These are phyloP conservation scores for Cottoperca gobio DNA, from an alignment of 2,797 vertebrate genomes.

Conservation along the genomic window DNA sequence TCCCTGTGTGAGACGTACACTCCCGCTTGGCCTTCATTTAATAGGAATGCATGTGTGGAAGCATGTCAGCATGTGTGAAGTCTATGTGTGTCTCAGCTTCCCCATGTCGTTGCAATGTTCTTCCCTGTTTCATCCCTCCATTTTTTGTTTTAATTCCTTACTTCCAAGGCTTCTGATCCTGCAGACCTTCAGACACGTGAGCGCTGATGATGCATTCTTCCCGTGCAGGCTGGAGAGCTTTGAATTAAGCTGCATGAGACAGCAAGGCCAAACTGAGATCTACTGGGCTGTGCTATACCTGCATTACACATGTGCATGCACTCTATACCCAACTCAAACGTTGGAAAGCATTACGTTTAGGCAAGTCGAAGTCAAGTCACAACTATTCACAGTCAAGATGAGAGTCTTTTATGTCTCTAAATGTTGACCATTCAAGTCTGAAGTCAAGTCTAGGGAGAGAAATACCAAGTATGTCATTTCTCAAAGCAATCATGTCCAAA, in stretches of 20 bases:
- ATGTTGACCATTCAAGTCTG: background rate
- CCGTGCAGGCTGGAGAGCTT: constrained; percentile 49
- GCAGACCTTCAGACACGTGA: constrained; percentile 59
- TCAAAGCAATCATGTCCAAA: background rate
- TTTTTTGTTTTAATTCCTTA: constrained; percentile 75
- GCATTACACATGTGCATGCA: background rate
- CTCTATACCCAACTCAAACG: background rate
- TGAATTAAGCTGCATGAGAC: constrained; percentile 55
- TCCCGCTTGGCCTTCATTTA: constrained; percentile 79
- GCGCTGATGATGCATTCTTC: constrained; percentile 55
- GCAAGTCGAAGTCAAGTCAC: background rate
- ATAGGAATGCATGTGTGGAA: constrained; percentile 68
- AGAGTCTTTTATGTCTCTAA: background rate
- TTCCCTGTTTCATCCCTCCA: constrained; percentile 56
- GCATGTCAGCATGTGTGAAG: constrained; percentile 32
- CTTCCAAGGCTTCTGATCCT: constrained; percentile 69
- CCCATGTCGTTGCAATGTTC: constrained; percentile 51
- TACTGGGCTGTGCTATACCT: constrained; percentile 16
- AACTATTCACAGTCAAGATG: background rate
- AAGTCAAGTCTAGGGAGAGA: background rate
- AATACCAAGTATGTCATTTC: background rate
- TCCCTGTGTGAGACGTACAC: constrained; percentile 64
- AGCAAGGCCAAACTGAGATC: constrained; percentile 22
- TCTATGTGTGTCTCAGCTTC: constrained; percentile 43
- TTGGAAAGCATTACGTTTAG: background rate